These are phyloP conservation scores for Amiota communis DNA, from an alignment of 2,888 invertebrate species.

Conservation along the genomic window DNA sequence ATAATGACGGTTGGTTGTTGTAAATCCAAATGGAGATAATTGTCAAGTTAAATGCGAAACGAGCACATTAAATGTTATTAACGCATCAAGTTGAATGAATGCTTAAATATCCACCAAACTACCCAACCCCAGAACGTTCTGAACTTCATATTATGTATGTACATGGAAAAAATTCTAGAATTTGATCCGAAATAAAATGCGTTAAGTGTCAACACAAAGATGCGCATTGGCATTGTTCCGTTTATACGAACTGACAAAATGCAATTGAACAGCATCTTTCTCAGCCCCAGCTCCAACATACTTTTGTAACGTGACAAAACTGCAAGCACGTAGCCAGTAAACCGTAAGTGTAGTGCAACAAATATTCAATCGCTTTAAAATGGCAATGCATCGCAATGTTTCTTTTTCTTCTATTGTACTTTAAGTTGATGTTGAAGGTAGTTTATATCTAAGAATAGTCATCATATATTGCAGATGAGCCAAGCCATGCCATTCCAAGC, in stretches of 20 bases:
- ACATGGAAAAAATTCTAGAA: too few relatives aligned
- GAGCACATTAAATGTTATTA: slow-evolving; percentile 65
- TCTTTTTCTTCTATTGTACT: too few relatives aligned
- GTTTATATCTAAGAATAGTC: too few relatives aligned
- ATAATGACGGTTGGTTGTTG: too few relatives aligned
- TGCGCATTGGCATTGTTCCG: slow-evolving; percentile 46
- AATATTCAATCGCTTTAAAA: too few relatives aligned
- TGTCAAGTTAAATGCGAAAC: slow-evolving; percentile 24
- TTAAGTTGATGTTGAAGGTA: too few relatives aligned
- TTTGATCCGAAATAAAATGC: not conserved
- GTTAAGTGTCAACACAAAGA: slow-evolving; percentile 30
- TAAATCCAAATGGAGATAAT: slow-evolving; percentile 11
- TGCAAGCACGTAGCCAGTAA: slow-evolving; percentile 51
- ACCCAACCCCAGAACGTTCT: too few relatives aligned
- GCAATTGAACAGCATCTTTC: slow-evolving; percentile 30
- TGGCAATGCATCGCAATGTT: too few relatives aligned
- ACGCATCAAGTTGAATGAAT: slow-evolving; percentile 47
- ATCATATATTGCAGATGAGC: too few relatives aligned
- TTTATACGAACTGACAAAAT: slow-evolving; percentile 26
- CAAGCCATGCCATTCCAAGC: not conserved
- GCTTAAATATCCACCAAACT: slow-evolving; percentile 27
- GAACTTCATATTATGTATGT: too few relatives aligned
- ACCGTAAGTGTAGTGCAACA: too few relatives aligned
- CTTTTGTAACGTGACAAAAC: slow-evolving; percentile 58
- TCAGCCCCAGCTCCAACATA: slow-evolving; percentile 19